Evolutionary conservation across 2,113 vertebrate species (phyloP).

Genomic region (Dinomys branickii): DNA sequence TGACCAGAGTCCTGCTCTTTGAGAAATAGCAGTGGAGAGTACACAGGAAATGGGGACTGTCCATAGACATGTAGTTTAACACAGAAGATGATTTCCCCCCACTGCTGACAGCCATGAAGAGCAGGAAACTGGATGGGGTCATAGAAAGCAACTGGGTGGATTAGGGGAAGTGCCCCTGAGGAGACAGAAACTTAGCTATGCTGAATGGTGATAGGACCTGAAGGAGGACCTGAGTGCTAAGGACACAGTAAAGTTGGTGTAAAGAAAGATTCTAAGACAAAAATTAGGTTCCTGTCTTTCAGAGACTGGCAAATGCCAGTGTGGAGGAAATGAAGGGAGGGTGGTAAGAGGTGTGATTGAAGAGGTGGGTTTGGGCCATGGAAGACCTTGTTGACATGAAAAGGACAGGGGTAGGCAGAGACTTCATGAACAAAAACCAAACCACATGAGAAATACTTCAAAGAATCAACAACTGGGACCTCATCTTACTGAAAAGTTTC

Average conservation of each 20-base stretch:
- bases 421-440: too few relatives aligned
- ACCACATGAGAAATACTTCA: too few relatives aligned
- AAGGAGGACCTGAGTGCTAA: neutral
- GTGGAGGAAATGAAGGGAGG: neutral
- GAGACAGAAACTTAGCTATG: neutral
- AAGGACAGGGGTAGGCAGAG: too few relatives aligned
- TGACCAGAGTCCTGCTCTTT: neutral
- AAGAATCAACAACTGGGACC: too few relatives aligned
- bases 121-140: neutral
- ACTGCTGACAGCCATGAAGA: neutral
- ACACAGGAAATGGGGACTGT: neutral
- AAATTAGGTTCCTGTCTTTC: neutral
- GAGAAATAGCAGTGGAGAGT: neutral
- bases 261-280: slow-evolving; percentile 29
- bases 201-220: neutral
- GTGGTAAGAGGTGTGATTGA: neutral
- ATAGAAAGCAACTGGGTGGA: neutral
- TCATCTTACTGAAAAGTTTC: too few relatives aligned
- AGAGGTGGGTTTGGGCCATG: neutral
- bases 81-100: neutral
- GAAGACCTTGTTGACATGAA: neutral
- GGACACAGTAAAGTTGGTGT: neutral
- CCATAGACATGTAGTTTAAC: neutral
- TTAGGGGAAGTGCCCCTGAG: neutral
- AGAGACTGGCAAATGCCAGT: neutral